These are phyloP conservation scores for Sanderia malayensis DNA, from an alignment of 30 jellyfish, hydroid and myxozoan species.

Conservation along the genomic window DNA sequence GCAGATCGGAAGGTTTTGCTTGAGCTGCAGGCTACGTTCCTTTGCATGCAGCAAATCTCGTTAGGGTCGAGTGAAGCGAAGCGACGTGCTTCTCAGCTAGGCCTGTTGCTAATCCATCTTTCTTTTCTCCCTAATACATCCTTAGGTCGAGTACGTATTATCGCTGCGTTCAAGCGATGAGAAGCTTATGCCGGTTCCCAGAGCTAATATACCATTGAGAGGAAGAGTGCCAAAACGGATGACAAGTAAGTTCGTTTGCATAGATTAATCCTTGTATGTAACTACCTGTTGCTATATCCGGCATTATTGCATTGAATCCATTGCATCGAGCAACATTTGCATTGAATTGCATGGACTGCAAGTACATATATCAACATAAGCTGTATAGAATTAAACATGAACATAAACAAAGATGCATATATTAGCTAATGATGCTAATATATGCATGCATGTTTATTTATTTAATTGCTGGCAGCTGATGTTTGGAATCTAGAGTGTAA, in stretches of 20 bases:
- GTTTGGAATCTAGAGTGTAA: too few species aligned
- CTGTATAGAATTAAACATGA: too few species aligned
- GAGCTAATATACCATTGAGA: conserved; percentile 81
- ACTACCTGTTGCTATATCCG: too few species aligned
- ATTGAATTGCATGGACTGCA: too few species aligned
- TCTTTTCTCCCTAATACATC: conserved; percentile 20
- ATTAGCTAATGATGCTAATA: too few species aligned
- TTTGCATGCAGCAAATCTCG: not conserved
- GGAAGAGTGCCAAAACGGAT: conserved; percentile 78
- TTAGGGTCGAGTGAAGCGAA: not conserved
- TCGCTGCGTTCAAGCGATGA: conserved; percentile 69
- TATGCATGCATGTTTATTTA: too few species aligned
- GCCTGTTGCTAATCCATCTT: not conserved
- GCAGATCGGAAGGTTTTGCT: not conserved
- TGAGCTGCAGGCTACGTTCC: not conserved
- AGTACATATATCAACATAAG: too few species aligned
- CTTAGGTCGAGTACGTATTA: conserved; percentile 67
- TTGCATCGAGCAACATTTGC: too few species aligned
- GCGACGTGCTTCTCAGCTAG: conserved; percentile 2
- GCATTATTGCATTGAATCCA: too few species aligned
- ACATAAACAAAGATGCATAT: too few species aligned
- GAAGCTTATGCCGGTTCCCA: conserved; percentile 65
- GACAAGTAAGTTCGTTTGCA: conserved; percentile 71
- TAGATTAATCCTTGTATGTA: too few species aligned
- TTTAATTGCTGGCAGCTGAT: too few species aligned